Base-by-base conservation (phyloP, 2,888 invertebrate species). In the Mycalesis mineus region DNA sequence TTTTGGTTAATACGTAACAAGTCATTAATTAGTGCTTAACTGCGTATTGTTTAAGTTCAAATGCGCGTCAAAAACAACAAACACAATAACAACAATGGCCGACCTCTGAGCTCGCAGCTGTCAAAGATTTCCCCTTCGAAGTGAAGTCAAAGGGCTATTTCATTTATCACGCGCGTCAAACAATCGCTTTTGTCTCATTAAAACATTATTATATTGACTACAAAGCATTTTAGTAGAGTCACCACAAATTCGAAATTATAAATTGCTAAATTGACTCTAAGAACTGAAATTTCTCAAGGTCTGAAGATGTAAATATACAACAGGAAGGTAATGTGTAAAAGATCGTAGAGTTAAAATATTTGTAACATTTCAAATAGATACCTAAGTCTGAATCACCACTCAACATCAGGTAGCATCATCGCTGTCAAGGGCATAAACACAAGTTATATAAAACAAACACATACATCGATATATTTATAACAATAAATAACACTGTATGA, bases 181-280 rank as follows among this genome's bases (percentile, higher is more conserved):
- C 57, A 60, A 60, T 60, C 36, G 37, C 33, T 54, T 60, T 60
- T 60, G 57, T 52, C 54, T 55, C 36, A 37, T 57, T 57, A 54
- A 33, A 31, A 33, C 22, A 17, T 48, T 59, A 40, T 48, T 55
- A 45, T 52, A 45, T 47, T 13, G 29, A 29, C 42, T 36, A 42
- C 29, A 42, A 48, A 33, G 3, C 15, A 31, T 33, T 47, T 15
- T 14, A 11, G 33, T 44, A 44, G 28, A 13, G 33, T 17, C 15
- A 47, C 47, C 47, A 33, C n/a, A 33, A 33, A 9, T 13, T 1
- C 7, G 9, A 11, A 15, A 41, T 22, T 22, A 22, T 22, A 22
- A 22, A 22, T 22, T 22, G 22, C 22, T 4, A 22, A 4, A 4
- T 5, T 5, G 22, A 5, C 22, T 22, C n/a, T n/a, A n/a, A n/a